Evolutionary conservation across 2,888 invertebrate genomes (phyloP).

Genomic region (Drosophila ustulata): DNA sequence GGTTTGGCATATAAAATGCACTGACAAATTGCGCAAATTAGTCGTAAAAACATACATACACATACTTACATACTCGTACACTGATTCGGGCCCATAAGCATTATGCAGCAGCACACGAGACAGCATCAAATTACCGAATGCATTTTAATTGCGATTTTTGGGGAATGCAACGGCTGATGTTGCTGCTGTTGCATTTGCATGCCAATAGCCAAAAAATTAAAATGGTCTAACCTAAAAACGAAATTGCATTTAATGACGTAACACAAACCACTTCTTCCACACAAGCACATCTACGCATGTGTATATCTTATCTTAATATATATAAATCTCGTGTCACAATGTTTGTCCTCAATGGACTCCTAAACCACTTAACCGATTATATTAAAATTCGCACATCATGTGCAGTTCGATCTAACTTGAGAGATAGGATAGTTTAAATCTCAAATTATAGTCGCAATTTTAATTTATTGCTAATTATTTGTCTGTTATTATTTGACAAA

Average conservation of each 20-base stretch:
- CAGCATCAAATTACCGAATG: conserved; percentile 69
- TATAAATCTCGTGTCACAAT: no score
- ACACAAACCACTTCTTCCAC: neutral
- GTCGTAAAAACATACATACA: conserved; percentile 40
- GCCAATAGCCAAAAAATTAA: conserved; percentile 54
- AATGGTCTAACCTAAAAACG: conserved; percentile 53
- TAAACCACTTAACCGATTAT: no score
- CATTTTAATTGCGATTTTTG: conserved; percentile 69
- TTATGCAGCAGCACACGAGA: conserved; percentile 10
- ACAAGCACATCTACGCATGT: conserved; percentile 1
- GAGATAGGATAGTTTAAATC: no score
- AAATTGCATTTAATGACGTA: conserved; percentile 60
- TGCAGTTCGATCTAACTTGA: no score
- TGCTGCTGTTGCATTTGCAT: conserved; percentile 51
- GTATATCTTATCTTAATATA: no score
- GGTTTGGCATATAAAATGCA: conserved; percentile 50
- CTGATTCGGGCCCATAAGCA: neutral
- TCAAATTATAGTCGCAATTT: no score
- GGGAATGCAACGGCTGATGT: conserved; percentile 32
- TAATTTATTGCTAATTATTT: no score
- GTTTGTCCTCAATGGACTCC: no score
- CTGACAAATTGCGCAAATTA: conserved; percentile 64
- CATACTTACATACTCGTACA: neutral
- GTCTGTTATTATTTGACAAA: no score
- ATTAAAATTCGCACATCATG: no score